phyloP scores from a whole-genome alignment of 2,113 vertebrate genomes.

The Tragulus kanchil region DNA sequence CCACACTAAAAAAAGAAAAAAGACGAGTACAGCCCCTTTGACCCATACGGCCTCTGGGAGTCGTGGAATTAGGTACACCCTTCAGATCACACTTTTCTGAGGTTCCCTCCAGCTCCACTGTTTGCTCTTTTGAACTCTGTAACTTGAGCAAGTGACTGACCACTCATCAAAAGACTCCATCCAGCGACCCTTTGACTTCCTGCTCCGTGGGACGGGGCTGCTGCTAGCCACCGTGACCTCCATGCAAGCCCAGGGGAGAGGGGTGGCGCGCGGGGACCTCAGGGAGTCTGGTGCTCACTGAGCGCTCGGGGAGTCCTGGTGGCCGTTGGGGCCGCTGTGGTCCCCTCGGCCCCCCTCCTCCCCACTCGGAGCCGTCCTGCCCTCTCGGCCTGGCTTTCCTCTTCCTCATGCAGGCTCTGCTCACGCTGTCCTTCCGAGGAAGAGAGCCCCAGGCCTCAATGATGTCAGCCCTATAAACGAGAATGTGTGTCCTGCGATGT shows the following conservation, averaged over 20 bases:
- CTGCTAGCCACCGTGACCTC: neutral
- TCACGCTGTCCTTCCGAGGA: neutral
- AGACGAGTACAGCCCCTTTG: neutral
- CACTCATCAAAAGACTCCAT: neutral
- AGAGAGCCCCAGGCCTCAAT: neutral
- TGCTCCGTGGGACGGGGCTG: neutral
- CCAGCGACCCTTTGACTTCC: neutral
- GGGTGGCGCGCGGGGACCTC: fast-evolving
- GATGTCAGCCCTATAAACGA: slow-evolving; percentile 27
- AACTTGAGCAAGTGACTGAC: neutral
- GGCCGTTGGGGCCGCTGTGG: fast-evolving
- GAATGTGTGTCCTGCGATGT: neutral
- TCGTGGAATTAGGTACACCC: neutral
- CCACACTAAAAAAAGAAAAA: neutral
- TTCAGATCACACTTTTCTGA: neutral
- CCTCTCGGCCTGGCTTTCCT: neutral
- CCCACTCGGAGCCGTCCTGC: neutral
- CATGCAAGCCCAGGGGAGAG: neutral
- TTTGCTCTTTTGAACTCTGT: neutral
- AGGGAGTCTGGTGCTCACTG: fast-evolving
- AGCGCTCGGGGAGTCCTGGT: neutral
- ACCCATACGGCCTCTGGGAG: neutral
- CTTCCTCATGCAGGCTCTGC: neutral
- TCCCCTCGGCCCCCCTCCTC: fast-evolving
- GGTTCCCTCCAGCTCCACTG: neutral